Base-by-base conservation (phyloP, 1,140 invertebrate genomes). In the Yoshiicerus persimilis region DNA sequence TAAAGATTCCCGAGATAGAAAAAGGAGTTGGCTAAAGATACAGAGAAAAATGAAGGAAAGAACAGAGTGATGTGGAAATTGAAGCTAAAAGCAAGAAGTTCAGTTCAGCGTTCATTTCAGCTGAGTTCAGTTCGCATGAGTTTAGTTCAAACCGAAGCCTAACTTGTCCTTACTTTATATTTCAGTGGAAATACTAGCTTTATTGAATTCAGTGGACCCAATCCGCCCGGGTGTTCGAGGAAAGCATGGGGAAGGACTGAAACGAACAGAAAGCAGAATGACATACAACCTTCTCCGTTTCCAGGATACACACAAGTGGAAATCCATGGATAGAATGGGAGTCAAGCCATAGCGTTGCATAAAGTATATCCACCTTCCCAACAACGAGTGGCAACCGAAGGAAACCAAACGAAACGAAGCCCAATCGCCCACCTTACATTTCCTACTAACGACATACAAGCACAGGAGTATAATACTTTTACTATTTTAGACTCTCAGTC, bases 161-260 rank as follows among this genome's bases (percentile, higher is more conserved):
- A 80, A 80, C 32, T 38, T 80, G 70, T 34, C 30, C 70, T 75
- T 80, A 38, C 34, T 80, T 80, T 80, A 80, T 80, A 80, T 80
- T 38, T 38, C 30, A 80, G 32, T 80, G 20, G 34, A 32, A 80
- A 80, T 80, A 80, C 13, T n/a, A 80, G 75, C 75, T 23, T 80
- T 80, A 80, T 80, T 80, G 75, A 80, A 80, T 80, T 80, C 75
- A 38, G 75, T 80, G 75, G 75, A 80, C 75, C 75, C 75, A 80
- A 80, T 80, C 75, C 75, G 75, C 75, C 32, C 75, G 75, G 75
- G 75, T 80, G 34, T 86, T 66, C 47, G 56, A 66, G 85, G 62
- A 66, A 86, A 64, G 34, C 27, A 86, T 13, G 27, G 47, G 62
- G 30, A 66, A 64, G 34, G 30, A 23, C 34, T 23, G 32, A 86